Evolutionary conservation across 92 coral and sea anemone species (phyloP), one percentile per base, ranked within the genome.

Genomic region (Chrysogorgia sp.): DNA sequence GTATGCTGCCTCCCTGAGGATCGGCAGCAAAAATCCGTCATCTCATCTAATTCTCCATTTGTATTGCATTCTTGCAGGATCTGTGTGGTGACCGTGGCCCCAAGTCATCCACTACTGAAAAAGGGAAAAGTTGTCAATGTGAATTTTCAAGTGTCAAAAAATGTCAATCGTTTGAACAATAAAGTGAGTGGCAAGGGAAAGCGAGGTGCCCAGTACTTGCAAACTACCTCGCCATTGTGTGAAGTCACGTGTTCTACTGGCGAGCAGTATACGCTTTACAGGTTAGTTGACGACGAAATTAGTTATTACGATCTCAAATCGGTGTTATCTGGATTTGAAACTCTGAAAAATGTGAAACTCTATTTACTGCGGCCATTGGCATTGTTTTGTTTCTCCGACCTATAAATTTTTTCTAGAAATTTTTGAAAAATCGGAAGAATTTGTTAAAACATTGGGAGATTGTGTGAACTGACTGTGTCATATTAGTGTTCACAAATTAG

Each of bases 131-230:
- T 91, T 58, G 35, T 86, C 9, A 81, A 80, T 20, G 87, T 94
- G 20, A 78, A 91, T 78, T 94, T 91, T 76, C 98, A 94, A 86
- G 96, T 94, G 49, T 83, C 89, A 26, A 57, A 87, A 45, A 94
- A 85, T 66, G 88, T 94, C 43, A 94, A 94, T 79, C 77, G 98
- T 40, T 88, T 94, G 47, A 92, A 94, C 75, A 94, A 90, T 84
- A 86, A 91, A 81, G 98, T 90, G 32, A 84, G 90, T 43, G 98
- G 98, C 13, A 94, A 94, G 68, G 91, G 97, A 15, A 94, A 94
- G 71, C 86, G 85, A 63, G 97, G 97, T 1, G 98, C 91, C 2
- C 98, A 94, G 72, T 83, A 81, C 69, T 47, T 94, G 37, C 86
- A 60, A 64, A 88, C 92, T 7, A 79, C 88, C 28, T 79, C 93